phyloP scores from a whole-genome alignment of 1,140 invertebrate genomes.

The Anoplolepis gracilipes region DNA sequence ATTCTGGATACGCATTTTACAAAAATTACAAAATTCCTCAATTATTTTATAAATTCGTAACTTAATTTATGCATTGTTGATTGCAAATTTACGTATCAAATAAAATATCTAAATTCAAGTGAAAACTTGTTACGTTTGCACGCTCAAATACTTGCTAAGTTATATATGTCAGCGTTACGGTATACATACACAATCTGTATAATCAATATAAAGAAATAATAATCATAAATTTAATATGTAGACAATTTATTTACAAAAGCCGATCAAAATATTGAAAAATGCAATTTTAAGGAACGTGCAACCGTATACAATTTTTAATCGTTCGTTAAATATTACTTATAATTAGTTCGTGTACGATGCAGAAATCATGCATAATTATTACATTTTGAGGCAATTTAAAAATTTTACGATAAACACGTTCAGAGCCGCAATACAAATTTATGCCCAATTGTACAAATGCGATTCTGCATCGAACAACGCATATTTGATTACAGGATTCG shows the following conservation, averaged over 20 bases:
- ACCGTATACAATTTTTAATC: slow-evolving; percentile 31
- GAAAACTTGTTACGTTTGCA: slow-evolving; percentile 30
- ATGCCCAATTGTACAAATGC: neutral
- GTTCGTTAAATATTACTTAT: slow-evolving; percentile 8
- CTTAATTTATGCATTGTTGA: neutral
- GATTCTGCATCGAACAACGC: slow-evolving; percentile 61
- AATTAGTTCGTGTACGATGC: slow-evolving; percentile 36
- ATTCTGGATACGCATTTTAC: neutral
- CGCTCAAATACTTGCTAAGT: neutral
- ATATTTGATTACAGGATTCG: slow-evolving; percentile 58
- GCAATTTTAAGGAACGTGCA: slow-evolving; percentile 26
- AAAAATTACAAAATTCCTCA: neutral
- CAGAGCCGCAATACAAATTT: neutral
- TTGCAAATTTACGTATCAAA: slow-evolving; percentile 38
- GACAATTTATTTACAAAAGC: neutral
- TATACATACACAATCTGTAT: neutral
- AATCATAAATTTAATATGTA: neutral
- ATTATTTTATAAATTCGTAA: slow-evolving; percentile 21
- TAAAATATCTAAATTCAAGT: slow-evolving; percentile 50
- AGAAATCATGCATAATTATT: slow-evolving; percentile 1
- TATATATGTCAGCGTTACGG: too few species aligned
- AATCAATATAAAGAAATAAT: neutral
- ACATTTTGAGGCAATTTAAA: neutral
- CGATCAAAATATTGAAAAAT: neutral
- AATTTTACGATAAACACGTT: slow-evolving; percentile 14